These are phyloP conservation scores for Euclidia mi DNA, from an alignment of 2,888 invertebrate species.

Conservation along the genomic window DNA sequence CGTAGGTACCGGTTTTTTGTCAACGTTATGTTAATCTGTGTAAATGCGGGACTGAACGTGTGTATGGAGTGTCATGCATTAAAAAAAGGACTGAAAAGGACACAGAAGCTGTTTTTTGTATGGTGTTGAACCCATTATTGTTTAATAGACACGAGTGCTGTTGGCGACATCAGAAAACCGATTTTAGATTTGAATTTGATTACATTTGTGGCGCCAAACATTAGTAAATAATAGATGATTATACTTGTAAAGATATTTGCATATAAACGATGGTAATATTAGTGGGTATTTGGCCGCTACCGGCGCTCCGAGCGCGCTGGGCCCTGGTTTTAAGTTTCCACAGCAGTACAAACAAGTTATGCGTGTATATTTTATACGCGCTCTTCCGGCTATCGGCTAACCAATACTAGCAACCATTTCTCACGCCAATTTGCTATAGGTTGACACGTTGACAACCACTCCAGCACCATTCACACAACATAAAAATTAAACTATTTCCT, in stretches of 20 bases:
- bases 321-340: slow-evolving; percentile 40
- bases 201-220: too few species aligned
- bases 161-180: too few species aligned
- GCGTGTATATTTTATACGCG: slow-evolving; percentile 49
- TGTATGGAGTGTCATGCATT: too few species aligned
- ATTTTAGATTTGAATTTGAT: too few species aligned
- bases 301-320: slow-evolving; percentile 20
- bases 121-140: too few species aligned
- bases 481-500: slow-evolving; percentile 89
- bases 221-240: slow-evolving; percentile 19
- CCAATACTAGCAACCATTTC: slow-evolving; percentile 69
- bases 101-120: too few species aligned
- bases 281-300: slow-evolving; percentile 28
- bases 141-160: too few species aligned
- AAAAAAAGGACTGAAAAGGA: too few species aligned
- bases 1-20: too few species aligned
- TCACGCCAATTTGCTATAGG: slow-evolving; percentile 81
- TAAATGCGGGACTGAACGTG: too few species aligned
- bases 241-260: slow-evolving; percentile 23
- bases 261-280: slow-evolving; percentile 32
- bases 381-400: slow-evolving; percentile 59
- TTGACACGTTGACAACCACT: slow-evolving; percentile 69
- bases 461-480: slow-evolving; percentile 68
- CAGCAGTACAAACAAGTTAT: slow-evolving; percentile 50
- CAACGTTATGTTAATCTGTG: too few species aligned